These are phyloP conservation scores for Sinhomidia bicolor DNA, from an alignment of 2,888 invertebrate genomes.

Conservation along the genomic window DNA sequence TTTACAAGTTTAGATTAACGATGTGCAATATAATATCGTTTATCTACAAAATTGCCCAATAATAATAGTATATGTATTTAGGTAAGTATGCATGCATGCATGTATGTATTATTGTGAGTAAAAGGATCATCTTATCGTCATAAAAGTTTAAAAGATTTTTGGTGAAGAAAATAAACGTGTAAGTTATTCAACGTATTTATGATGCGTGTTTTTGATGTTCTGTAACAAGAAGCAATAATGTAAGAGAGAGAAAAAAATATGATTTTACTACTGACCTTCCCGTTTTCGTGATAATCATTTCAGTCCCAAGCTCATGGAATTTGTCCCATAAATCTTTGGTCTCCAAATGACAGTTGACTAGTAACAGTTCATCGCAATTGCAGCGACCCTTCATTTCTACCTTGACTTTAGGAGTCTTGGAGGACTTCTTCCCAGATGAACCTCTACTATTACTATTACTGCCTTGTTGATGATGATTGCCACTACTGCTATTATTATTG, in stretches of 20 bases:
- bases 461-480: slow-evolving; percentile 49
- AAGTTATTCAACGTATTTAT: neutral
- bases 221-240: neutral
- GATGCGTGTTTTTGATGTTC: neutral
- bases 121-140: neutral
- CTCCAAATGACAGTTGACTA: slow-evolving; percentile 88
- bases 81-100: too few relatives aligned
- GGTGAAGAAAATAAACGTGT: neutral
- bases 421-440: slow-evolving; percentile 69
- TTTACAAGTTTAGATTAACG: neutral
- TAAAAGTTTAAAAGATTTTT: neutral
- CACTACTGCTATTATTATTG: slow-evolving; percentile 62
- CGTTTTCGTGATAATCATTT: slow-evolving; percentile 93
- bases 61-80: too few relatives aligned
- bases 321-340: slow-evolving; percentile 92
- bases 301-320: slow-evolving; percentile 89
- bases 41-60: neutral
- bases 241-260: neutral
- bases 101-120: neutral
- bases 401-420: slow-evolving; percentile 80
- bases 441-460: slow-evolving; percentile 51
- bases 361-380: slow-evolving; percentile 86
- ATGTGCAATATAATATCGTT: neutral
- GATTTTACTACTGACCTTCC: slow-evolving; percentile 84
- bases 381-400: slow-evolving; percentile 83